These are phyloP conservation scores for Macquaria australasica DNA, from an alignment of 2,113 vertebrate genomes.

Conservation along the genomic window DNA sequence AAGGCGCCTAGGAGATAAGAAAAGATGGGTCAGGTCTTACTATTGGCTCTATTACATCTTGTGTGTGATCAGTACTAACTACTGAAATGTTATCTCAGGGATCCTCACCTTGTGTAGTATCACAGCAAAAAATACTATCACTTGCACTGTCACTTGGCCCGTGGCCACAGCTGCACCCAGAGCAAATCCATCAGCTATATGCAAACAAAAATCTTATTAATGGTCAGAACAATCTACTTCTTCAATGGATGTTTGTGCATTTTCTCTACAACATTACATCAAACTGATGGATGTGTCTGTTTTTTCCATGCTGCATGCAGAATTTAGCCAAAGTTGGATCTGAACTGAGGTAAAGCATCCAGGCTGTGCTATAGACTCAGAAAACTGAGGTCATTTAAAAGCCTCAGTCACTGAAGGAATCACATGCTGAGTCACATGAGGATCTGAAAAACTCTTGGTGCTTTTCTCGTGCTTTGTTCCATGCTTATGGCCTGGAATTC, in stretches of 20 bases:
- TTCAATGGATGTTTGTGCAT: not conserved
- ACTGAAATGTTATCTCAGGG: not conserved
- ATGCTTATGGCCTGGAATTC: not conserved
- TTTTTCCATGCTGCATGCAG: not conserved
- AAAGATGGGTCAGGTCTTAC: not conserved
- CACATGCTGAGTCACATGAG: slow-evolving; percentile 67
- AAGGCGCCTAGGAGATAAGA: slow-evolving; percentile 79
- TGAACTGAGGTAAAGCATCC: not conserved
- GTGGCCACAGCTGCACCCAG: slow-evolving; percentile 86
- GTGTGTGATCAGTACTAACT: not conserved
- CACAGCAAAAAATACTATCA: slow-evolving; percentile 87
- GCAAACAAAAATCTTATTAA: slow-evolving; percentile 29
- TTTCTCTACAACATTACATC: not conserved
- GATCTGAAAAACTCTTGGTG: not conserved
- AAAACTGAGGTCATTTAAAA: not conserved
- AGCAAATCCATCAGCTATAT: slow-evolving; percentile 86
- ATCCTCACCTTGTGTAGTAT: slow-evolving; percentile 87
- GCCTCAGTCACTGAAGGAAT: not conserved
- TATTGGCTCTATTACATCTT: not conserved
- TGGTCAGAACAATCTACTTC: not conserved
- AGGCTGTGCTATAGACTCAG: not conserved
- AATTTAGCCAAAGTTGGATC: not conserved
- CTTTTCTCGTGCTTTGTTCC: slow-evolving; percentile 9
- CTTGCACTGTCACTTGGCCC: slow-evolving; percentile 83
- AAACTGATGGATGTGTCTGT: not conserved